A percentile compares a stretch with the other conserved stretches of the same genome.
phyloP scores from a whole-genome alignment of 2,797 vertebrate species.

The Rhinatrema bivittatum region DNA sequence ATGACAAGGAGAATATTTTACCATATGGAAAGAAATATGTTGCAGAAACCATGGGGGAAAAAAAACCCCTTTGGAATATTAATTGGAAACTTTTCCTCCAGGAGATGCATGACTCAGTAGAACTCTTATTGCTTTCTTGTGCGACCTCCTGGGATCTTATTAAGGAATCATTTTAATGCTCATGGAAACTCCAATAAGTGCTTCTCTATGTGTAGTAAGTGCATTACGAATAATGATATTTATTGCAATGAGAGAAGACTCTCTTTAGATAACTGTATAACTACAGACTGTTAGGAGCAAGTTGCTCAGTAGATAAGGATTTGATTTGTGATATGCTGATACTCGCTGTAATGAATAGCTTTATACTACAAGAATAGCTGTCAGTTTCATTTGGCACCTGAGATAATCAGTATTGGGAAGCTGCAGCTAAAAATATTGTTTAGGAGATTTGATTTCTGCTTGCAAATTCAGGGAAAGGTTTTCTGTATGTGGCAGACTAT shows the following conservation, averaged over 20 bases:
- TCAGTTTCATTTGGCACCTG: too few relatives aligned
- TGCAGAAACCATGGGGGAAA: too few relatives aligned
- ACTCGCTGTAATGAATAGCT: too few relatives aligned
- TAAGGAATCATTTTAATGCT: slow-evolving; percentile 3
- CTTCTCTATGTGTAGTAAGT: neutral
- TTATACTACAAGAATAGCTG: too few relatives aligned
- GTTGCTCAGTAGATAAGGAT: too few relatives aligned
- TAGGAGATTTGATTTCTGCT: too few relatives aligned
- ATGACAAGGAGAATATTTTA: neutral
- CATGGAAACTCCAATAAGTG: neutral
- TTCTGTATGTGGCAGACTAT: too few relatives aligned
- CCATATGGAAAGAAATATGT: neutral
- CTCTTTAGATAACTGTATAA: neutral
- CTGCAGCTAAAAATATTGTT: too few relatives aligned
- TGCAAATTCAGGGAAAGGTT: too few relatives aligned
- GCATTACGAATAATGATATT: slow-evolving; percentile 8
- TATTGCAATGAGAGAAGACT: neutral
- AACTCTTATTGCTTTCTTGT: slow-evolving; percentile 9
- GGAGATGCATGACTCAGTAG: slow-evolving; percentile 15
- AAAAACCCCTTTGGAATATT: slow-evolving; percentile 1
- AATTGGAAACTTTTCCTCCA: slow-evolving; percentile 1
- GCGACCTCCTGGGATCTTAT: neutral
- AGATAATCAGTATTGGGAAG: too few relatives aligned
- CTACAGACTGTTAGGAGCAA: too few relatives aligned
- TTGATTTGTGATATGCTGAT: too few relatives aligned